Percentiles rank a stretch among this genome's conserved stretches.
Conservation (phyloP, 2,888 invertebrate species). For the Noctua pronuba region DNA sequence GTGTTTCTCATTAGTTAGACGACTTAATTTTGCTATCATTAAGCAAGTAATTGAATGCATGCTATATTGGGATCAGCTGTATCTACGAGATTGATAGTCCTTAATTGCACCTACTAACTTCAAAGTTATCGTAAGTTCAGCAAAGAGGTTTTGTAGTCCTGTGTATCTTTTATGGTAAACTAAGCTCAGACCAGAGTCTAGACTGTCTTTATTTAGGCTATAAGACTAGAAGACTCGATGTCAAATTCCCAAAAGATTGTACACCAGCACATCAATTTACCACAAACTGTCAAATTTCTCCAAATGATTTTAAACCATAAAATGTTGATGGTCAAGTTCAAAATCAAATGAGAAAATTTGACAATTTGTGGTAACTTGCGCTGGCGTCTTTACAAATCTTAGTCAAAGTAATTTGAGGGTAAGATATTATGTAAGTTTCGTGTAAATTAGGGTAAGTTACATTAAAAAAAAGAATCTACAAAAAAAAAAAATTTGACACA, state of each 20-base stretch:
- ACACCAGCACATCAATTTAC: too few species aligned
- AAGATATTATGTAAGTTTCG: neutral
- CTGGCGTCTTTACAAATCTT: neutral
- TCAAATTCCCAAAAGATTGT: neutral
- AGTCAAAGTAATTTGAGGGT: neutral
- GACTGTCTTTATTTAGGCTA: too few species aligned
- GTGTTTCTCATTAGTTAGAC: conserved; percentile 11
- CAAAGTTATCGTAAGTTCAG: neutral
- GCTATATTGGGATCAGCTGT: conserved; percentile 18
- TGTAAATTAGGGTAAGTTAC: neutral
- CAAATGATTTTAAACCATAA: too few species aligned
- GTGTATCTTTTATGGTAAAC: neutral
- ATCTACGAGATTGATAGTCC: conserved; percentile 13
- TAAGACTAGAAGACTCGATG: neutral
- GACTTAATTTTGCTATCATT: conserved; percentile 35
- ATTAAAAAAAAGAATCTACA: too few species aligned
- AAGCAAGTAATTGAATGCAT: conserved; percentile 21
- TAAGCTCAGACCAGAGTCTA: too few species aligned
- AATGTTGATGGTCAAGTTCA: too few species aligned
- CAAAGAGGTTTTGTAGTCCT: neutral
- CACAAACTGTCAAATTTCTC: too few species aligned
- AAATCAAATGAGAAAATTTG: too few species aligned
- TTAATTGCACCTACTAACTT: neutral
- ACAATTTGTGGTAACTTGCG: too few species aligned
- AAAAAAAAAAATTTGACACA: neutral